Evolutionary conservation across 1,140 invertebrate genomes (phyloP).

Genomic region (Battus philenor): DNA sequence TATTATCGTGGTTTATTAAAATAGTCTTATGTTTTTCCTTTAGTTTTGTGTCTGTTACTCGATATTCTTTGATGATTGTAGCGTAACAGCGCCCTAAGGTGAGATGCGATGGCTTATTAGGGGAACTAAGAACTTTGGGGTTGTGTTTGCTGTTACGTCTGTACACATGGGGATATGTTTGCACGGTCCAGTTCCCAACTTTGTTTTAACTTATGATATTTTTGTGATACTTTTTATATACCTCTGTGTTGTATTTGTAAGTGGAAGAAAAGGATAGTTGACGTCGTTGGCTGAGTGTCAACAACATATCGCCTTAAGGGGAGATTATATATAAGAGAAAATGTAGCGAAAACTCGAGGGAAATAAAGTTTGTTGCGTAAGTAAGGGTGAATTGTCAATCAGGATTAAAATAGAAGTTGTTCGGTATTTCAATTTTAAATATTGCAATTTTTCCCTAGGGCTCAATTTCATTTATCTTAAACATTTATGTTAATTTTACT

Average conservation of each 20-base stretch:
- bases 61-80: constrained; percentile 35
- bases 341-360: constrained; percentile 52
- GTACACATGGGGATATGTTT: constrained; percentile 48
- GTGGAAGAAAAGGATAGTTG: constrained; percentile 26
- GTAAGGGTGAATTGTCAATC: constrained; percentile 52
- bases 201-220: constrained; percentile 25
- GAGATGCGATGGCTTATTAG: constrained; percentile 65
- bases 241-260: constrained; percentile 23
- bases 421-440: constrained; percentile 52
- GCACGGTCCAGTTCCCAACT: constrained; percentile 34
- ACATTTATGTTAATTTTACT: no score
- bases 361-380: constrained; percentile 52
- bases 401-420: constrained; percentile 54
- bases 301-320: constrained; percentile 39
- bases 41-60: constrained; percentile 4
- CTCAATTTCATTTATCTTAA: not conserved
- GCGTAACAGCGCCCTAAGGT: constrained; percentile 58
- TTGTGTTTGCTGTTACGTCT: constrained; percentile 58
- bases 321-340: constrained; percentile 34
- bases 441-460: constrained; percentile 20
- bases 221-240: constrained; percentile 22
- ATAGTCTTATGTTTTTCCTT: no score
- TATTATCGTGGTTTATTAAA: no score
- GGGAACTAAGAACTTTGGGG: constrained; percentile 69
- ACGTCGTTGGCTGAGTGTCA: constrained; percentile 26